These are phyloP conservation scores for Lasioglossum albipes DNA, from an alignment of 1,140 invertebrate genomes.

Conservation along the genomic window DNA sequence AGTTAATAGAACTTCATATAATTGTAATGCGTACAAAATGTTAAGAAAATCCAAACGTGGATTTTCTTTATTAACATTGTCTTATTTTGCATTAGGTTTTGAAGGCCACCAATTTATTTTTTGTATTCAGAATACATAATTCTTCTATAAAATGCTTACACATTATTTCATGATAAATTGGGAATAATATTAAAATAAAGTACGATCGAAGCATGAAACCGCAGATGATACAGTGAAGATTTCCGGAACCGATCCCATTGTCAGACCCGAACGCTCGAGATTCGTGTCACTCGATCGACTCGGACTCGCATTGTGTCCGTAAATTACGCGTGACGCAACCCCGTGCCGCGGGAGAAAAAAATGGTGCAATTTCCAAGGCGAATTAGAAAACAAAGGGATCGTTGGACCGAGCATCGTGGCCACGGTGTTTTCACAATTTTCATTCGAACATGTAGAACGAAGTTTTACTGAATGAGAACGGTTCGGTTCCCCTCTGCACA, in stretches of 20 bases:
- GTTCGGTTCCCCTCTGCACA: background rate
- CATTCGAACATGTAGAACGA: background rate
- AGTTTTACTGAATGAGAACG: constrained; percentile 45
- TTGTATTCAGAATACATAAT: too few species aligned
- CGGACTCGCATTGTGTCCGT: background rate
- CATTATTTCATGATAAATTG: too few species aligned
- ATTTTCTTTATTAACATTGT: too few species aligned
- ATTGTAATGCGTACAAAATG: too few species aligned
- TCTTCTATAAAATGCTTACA: too few species aligned
- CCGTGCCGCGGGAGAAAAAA: background rate
- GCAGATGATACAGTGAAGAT: background rate
- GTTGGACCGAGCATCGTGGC: background rate
- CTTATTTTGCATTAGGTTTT: too few species aligned
- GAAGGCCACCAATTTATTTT: too few species aligned
- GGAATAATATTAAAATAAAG: too few species aligned
- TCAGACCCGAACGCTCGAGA: background rate
- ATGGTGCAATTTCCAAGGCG: background rate
- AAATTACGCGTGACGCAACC: background rate
- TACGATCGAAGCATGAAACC: too few species aligned
- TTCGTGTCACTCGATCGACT: background rate
- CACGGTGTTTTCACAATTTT: background rate
- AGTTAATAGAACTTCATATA: too few species aligned
- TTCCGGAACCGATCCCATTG: background rate
- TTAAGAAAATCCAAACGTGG: too few species aligned
- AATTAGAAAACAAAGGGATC: background rate